These are phyloP conservation scores for Troglohyphantes excavatus DNA, from an alignment of 2,888 invertebrate species.

Conservation along the genomic window DNA sequence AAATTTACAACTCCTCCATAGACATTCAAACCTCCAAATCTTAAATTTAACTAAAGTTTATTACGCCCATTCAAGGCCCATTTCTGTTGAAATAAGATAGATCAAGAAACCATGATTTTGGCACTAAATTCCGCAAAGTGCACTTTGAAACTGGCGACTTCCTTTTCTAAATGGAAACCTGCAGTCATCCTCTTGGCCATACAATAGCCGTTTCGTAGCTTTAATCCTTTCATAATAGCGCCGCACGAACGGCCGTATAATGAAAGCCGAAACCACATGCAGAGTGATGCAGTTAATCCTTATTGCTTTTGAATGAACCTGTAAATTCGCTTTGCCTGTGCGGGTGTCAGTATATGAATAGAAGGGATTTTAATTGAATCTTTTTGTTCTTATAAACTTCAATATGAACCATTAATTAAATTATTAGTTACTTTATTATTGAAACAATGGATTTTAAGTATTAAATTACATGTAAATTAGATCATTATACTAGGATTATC, in stretches of 20 bases:
- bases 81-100: slow-evolving; percentile 14
- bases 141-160: slow-evolving; percentile 1
- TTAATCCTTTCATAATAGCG: slow-evolving; percentile 31
- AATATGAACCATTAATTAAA: no score
- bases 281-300: slow-evolving; percentile 21
- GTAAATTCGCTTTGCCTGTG: no score
- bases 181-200: slow-evolving; percentile 18
- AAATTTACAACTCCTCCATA: no score
- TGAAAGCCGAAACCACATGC: background rate
- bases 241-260: background rate
- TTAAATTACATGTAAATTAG: no score
- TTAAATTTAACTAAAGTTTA: background rate
- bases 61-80: background rate
- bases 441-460: no score
- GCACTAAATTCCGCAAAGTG: slow-evolving; percentile 17
- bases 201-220: slow-evolving; percentile 2
- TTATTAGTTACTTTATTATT: no score
- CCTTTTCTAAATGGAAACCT: slow-evolving; percentile 15
- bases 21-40: no score
- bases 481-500: no score
- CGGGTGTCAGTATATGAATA: no score
- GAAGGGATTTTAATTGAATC: no score
- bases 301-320: background rate
- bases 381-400: no score
- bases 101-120: slow-evolving; percentile 11